Base-by-base conservation (phyloP, 2,888 invertebrate genomes). In the Apantesis nais region DNA sequence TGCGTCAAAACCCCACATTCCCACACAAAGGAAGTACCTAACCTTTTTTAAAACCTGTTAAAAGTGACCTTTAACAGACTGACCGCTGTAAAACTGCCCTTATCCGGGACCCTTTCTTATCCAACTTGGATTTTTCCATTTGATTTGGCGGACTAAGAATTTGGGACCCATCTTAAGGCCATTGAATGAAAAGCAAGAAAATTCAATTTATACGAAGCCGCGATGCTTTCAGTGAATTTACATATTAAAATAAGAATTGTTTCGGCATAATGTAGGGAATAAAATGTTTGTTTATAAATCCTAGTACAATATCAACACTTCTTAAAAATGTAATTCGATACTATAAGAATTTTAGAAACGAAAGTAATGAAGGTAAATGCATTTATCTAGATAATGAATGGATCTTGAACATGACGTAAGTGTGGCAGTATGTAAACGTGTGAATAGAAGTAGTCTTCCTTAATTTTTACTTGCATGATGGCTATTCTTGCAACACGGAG, bases 81-180 rank as follows among this genome's bases (percentile, higher is more conserved):
- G 81, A 82, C 81, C 83, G 83, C 85, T 83, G 86, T 86, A 84
- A 85, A 87, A 86, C 72, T 74, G 78, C 73, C 76, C 82, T 84
- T 85, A 85, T 84, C 83, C 78, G n/a, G 65, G 80, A 77, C 85
- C 86, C 75, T 86, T 85, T 83, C 84, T 86, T 87, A 87, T 85
- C 85, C 82, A 66, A 81, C 82, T 85, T 74, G 80, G 79, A 87
- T 86, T 88, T 90, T 89, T 88, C 88, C 87, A 86, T 84, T 85
- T 84, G 89, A 89, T 89, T 86, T 78, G 78, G 84, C 84, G 78
- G 82, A 84, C 84, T 83, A 79, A 80, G 80, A 82, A 80, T 81
- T 81, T 77, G 82, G 82, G 74, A 71, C 80, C 83, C 83, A 82
- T 80, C 83, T 81, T 81, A 81, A 84, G 86, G 83, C 81, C 86